These are phyloP conservation scores for Melanostigma gelatinosum DNA, from an alignment of 2,113 vertebrate species.

Conservation along the genomic window DNA sequence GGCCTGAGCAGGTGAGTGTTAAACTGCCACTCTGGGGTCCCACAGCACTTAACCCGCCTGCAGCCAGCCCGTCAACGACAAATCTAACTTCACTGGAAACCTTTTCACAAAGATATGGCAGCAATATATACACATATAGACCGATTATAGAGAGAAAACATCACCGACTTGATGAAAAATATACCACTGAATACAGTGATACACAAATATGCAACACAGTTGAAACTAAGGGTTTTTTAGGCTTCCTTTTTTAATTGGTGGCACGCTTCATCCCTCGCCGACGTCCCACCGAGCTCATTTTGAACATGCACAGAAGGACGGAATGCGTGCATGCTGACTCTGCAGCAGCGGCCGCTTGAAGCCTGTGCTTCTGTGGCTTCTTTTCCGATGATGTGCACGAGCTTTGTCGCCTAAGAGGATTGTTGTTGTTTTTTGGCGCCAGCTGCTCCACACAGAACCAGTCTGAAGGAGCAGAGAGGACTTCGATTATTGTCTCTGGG, in stretches of 20 bases:
- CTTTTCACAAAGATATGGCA: no score
- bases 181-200: neutral
- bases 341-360: slow-evolving; percentile 12
- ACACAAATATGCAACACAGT: neutral
- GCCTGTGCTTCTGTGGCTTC: slow-evolving; percentile 14
- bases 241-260: slow-evolving; percentile 27
- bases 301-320: slow-evolving; percentile 14
- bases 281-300: slow-evolving; percentile 3
- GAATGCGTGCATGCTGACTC: neutral
- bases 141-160: no score
- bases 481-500: slow-evolving; percentile 42
- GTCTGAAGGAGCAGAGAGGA: slow-evolving; percentile 37
- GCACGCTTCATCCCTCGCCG: slow-evolving; percentile 10
- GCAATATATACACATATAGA: no score
- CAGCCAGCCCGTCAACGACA: neutral
- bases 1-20: slow-evolving; percentile 70
- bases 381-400: slow-evolving; percentile 24
- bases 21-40: neutral
- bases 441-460: slow-evolving; percentile 35
- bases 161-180: neutral
- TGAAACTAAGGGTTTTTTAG: neutral
- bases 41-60: neutral
- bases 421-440: slow-evolving; percentile 30
- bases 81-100: neutral
- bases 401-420: slow-evolving; percentile 56